Evolutionary conservation across 2,888 invertebrate genomes (phyloP), one percentile per base, ranked within the genome.

Genomic region (Celastrina argiolus): DNA sequence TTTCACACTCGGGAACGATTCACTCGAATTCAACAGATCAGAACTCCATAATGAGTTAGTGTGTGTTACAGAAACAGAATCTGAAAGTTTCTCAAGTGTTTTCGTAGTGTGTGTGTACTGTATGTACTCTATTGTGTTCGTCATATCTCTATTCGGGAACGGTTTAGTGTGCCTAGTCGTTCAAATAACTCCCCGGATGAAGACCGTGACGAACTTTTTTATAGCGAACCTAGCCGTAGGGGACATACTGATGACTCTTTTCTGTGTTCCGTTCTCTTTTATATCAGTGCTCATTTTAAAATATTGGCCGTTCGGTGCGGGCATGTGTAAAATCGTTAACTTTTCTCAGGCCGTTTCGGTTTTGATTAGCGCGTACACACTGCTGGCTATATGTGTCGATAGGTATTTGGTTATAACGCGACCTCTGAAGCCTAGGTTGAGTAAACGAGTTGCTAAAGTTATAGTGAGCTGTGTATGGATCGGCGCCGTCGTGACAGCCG

Each of bases 191-290:
- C 95, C 96, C 0, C 93, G 96, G 28, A 97, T 98, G 97, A 93
- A 96, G 75, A 97, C 97, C 0, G 97, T 97, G 2, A 98, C 97
- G 45, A 98, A 98, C 83, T 96, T 94, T 83, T 97, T 97, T 82
- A 96, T 98, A 78, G 95, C 96, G 78, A 97, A 96, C 83, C 88
- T 98, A 71, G 97, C 98, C 0, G 92, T 97, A 36, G 97, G 97
- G 34, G 98, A 98, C 81, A 94, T 98, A 69, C 85, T 98, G 67
- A 97, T 98, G 94, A 96, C 97, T 0, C 79, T 97, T 36, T 95
- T 98, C 75, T 98, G 98, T 85, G 95, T 98, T 71, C 98, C 98
- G 5, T 97, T 97, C 78, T 96, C 97, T 0, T 97, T 97, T 77
- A 93, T 97, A 41, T 94, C 97, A 10, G 94, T 94, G 75, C 87